Evolutionary conservation across 2,888 invertebrate genomes (phyloP).

Genomic region (Volucella bombylans): DNA sequence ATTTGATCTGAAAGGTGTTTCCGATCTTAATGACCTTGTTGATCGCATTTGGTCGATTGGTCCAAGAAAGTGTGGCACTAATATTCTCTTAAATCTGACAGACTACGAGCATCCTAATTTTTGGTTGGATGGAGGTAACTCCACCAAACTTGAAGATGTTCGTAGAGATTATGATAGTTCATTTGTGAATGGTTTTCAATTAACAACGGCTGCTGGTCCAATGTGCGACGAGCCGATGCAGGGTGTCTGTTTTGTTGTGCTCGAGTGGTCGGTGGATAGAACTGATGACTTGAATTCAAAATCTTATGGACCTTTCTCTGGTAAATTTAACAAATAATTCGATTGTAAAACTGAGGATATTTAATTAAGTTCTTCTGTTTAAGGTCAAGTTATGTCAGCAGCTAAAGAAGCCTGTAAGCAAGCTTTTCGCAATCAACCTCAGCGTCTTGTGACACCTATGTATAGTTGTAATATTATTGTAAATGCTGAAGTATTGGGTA

Average conservation of each 20-base stretch:
- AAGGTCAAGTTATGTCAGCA: slow-evolving; percentile 95
- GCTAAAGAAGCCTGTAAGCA: slow-evolving; percentile 93
- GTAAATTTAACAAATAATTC: slow-evolving; percentile 78
- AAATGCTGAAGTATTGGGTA: slow-evolving; percentile 93
- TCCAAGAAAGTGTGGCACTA: slow-evolving; percentile 93
- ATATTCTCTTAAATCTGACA: slow-evolving; percentile 92
- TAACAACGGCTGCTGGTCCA: slow-evolving; percentile 94
- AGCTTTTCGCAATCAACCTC: slow-evolving; percentile 94
- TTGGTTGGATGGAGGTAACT: slow-evolving; percentile 82
- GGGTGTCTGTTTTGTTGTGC: slow-evolving; percentile 95
- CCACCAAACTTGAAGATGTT: slow-evolving; percentile 82
- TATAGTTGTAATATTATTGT: slow-evolving; percentile 92
- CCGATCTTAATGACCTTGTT: slow-evolving; percentile 83
- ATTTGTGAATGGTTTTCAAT: slow-evolving; percentile 93
- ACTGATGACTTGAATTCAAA: slow-evolving; percentile 80
- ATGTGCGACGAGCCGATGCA: slow-evolving; percentile 98
- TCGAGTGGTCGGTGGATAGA: slow-evolving; percentile 88
- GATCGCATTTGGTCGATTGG: slow-evolving; percentile 95
- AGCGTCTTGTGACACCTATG: slow-evolving; percentile 97
- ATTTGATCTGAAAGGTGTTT: slow-evolving; percentile 82
- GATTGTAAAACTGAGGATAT: background rate
- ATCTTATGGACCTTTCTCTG: slow-evolving; percentile 83
- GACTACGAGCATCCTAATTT: slow-evolving; percentile 86
- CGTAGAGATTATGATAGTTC: slow-evolving; percentile 88
- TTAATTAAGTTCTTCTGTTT: slow-evolving; percentile 67